Evolutionary conservation across 2,888 invertebrate genomes (phyloP).

Genomic region (Pristionchus arcanus): DNA sequence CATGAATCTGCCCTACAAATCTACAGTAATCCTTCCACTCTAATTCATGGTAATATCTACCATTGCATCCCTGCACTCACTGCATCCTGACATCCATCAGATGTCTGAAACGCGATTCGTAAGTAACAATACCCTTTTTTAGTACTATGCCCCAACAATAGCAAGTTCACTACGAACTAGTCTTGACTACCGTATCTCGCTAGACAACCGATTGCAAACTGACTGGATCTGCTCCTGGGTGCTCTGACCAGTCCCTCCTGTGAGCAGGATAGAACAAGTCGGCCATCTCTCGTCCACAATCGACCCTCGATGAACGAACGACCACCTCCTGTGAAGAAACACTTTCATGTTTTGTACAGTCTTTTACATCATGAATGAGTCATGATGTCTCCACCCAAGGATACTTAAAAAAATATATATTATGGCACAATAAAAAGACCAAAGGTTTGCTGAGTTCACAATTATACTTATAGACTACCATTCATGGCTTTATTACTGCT

Average conservation of each 20-base stretch:
- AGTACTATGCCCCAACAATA: too few relatives aligned
- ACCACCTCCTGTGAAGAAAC: slow-evolving; percentile 74
- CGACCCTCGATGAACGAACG: slow-evolving; percentile 80
- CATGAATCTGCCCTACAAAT: not conserved
- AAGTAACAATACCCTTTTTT: not conserved
- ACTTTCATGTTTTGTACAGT: not conserved
- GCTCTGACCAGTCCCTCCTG: slow-evolving; percentile 81
- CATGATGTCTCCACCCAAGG: too few relatives aligned
- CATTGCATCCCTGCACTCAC: slow-evolving; percentile 9
- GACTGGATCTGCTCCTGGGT: slow-evolving; percentile 59
- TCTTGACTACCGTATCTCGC: not conserved
- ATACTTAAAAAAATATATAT: too few relatives aligned
- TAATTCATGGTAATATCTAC: not conserved
- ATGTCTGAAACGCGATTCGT: slow-evolving; percentile 28
- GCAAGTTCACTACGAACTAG: not conserved
- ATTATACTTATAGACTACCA: too few relatives aligned
- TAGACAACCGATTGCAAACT: slow-evolving; percentile 1
- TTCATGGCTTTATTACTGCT: too few relatives aligned
- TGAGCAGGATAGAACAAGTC: slow-evolving; percentile 80
- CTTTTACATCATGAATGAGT: not conserved
- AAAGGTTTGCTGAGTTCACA: too few relatives aligned
- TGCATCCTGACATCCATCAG: slow-evolving; percentile 6
- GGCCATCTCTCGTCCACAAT: slow-evolving; percentile 81
- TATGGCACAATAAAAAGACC: too few relatives aligned
- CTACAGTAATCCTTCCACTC: slow-evolving; percentile 38